Evolutionary conservation across 35 echinoderm and acorn worm genomes (phyloP).

Genomic region (Nesometra sesokonis): DNA sequence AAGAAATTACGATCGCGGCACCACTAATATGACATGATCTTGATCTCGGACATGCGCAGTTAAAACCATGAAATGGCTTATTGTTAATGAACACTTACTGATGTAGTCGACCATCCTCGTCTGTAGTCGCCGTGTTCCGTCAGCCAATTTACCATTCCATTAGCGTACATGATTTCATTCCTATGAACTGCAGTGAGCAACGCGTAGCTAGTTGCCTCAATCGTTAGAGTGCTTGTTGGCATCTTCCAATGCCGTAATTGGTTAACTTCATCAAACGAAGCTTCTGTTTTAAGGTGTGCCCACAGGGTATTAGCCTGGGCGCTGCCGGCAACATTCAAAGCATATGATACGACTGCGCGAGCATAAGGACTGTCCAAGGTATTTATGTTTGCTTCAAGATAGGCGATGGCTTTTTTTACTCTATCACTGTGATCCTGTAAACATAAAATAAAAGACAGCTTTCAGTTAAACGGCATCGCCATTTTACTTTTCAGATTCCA

Average conservation of each 20-base stretch:
- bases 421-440: background rate
- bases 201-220: background rate
- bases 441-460: background rate
- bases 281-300: background rate
- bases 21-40: too few species aligned
- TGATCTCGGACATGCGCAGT: too few species aligned
- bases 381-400: background rate
- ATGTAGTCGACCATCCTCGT: background rate
- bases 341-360: background rate
- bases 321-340: background rate
- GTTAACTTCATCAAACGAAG: background rate
- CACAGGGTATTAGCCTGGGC: background rate
- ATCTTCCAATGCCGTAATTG: background rate
- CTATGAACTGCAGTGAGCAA: background rate
- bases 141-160: background rate
- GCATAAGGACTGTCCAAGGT: background rate
- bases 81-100: background rate
- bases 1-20: too few species aligned
- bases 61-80: too few species aligned
- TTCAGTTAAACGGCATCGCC: too few species aligned
- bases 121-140: background rate
- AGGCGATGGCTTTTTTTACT: background rate
- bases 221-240: background rate
- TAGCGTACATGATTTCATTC: background rate
- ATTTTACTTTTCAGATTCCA: too few species aligned